A percentile compares a stretch with the other conserved stretches of the same genome.
Evolutionary conservation across 2,888 invertebrate genomes (phyloP).

Genomic region (Synergus laeviventris): DNA sequence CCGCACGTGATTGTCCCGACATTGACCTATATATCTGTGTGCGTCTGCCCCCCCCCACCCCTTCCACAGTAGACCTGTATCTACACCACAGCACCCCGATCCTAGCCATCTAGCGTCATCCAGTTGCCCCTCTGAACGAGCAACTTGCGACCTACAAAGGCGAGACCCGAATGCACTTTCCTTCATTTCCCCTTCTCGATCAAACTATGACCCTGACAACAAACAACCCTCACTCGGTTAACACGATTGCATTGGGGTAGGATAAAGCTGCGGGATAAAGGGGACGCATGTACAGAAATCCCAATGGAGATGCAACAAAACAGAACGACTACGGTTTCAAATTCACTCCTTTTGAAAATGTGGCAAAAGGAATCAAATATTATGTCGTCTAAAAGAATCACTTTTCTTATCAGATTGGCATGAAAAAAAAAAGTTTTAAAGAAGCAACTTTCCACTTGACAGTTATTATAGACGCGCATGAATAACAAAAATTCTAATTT

Average conservation of each 20-base stretch:
- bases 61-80: conserved; percentile 39
- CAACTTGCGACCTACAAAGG: background rate
- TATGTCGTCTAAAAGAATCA: no score
- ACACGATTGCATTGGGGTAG: background rate
- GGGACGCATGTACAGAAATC: no score
- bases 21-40: conserved; percentile 69
- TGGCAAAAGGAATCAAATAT: no score
- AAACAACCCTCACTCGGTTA: background rate
- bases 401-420: no score
- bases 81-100: background rate
- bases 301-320: no score
- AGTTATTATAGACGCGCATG: no score
- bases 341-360: no score
- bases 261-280: background rate
- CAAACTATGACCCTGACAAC: conserved; percentile 5
- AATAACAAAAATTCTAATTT: no score
- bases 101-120: background rate
- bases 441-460: no score
- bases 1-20: conserved; percentile 67
- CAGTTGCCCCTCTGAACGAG: conserved; percentile 7
- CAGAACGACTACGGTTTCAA: no score
- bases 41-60: conserved; percentile 49
- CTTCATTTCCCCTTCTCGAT: background rate
- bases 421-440: no score
- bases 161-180: conserved; percentile 11